phyloP scores from a whole-genome alignment of 2,113 vertebrate genomes.

The Mixornis gularis region DNA sequence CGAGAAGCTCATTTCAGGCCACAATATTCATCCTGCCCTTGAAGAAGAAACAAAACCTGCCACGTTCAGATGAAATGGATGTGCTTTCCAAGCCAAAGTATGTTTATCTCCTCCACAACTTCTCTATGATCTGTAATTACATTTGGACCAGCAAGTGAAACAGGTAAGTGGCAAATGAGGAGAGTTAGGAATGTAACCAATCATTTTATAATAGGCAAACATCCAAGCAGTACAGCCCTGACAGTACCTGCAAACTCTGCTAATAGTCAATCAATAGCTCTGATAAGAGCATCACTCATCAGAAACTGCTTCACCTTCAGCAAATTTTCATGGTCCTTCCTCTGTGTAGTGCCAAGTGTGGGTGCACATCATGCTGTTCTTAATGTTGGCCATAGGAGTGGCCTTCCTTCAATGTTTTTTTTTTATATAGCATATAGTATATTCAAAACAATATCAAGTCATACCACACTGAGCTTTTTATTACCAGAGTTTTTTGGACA shows the following conservation, averaged over 20 bases:
- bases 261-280: not conserved
- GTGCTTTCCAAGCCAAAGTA: not conserved
- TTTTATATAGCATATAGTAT: not conserved
- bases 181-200: constrained; percentile 4
- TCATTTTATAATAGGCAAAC: constrained; percentile 2
- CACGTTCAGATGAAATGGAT: not conserved
- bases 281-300: not conserved
- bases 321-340: not conserved
- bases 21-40: not conserved
- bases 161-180: constrained; percentile 8
- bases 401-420: not conserved
- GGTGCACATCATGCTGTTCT: not conserved
- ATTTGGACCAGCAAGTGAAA: not conserved
- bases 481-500: constrained; percentile 47
- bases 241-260: not conserved
- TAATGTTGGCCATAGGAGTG: not conserved
- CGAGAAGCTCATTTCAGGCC: not conserved
- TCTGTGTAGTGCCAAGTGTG: not conserved
- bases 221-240: not conserved
- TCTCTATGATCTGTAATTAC: not conserved
- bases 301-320: not conserved
- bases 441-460: constrained; percentile 23
- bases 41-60: not conserved
- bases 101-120: not conserved
- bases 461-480: constrained; percentile 62